These are phyloP conservation scores for Drosophila ironensis DNA, from an alignment of 1,140 invertebrate genomes.

Conservation along the genomic window DNA sequence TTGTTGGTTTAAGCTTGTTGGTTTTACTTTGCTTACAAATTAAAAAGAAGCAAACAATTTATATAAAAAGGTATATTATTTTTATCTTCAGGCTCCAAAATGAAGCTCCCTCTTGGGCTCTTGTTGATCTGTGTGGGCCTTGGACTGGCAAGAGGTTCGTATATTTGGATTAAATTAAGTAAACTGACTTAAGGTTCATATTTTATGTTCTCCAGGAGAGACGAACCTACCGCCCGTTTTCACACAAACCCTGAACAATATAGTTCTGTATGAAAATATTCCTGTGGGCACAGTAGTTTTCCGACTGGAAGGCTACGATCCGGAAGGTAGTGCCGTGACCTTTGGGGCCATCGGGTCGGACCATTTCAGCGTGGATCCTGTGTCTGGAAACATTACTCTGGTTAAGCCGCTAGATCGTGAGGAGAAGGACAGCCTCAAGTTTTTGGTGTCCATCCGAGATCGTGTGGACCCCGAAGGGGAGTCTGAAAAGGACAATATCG, in stretches of 20 bases:
- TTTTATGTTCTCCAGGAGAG: constrained; percentile 11
- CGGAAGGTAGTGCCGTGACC: constrained; percentile 86
- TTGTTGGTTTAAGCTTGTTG: constrained; percentile 35
- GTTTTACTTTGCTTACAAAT: not conserved
- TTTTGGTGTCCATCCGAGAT: constrained; percentile 83
- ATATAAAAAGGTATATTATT: constrained; percentile 13
- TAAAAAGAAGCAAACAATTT: constrained; percentile 36
- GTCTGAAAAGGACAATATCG: constrained; percentile 88
- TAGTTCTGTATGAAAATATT: constrained; percentile 89
- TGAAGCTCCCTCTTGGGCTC: constrained; percentile 31
- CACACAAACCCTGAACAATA: constrained; percentile 87
- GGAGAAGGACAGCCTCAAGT: constrained; percentile 83
- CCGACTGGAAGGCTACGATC: constrained; percentile 89
- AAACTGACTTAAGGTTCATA: too few species aligned
- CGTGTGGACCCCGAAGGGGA: constrained; percentile 85
- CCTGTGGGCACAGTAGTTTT: constrained; percentile 90
- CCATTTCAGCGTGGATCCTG: constrained; percentile 88
- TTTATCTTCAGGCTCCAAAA: constrained; percentile 39
- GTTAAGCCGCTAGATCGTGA: constrained; percentile 91
- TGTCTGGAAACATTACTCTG: constrained; percentile 90
- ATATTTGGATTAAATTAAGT: too few species aligned
- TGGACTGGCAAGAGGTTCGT: constrained; percentile 16
- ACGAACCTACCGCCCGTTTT: constrained; percentile 87
- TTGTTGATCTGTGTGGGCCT: constrained; percentile 38
- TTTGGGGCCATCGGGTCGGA: constrained; percentile 92